Evolutionary conservation across 2,797 vertebrate genomes (phyloP).

Genomic region (Zalophus californianus): DNA sequence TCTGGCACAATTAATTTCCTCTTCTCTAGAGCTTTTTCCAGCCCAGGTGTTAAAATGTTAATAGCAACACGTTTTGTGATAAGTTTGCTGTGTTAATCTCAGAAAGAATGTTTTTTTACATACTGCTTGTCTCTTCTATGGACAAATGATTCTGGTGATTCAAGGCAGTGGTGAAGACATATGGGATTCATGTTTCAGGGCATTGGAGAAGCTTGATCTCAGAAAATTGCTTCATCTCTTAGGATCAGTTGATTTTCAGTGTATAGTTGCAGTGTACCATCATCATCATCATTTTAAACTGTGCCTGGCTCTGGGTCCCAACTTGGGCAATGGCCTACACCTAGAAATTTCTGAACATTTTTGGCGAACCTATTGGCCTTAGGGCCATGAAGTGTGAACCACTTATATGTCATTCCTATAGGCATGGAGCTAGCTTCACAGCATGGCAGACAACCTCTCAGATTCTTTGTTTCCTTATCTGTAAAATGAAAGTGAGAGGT

Average conservation of each 20-base stretch:
- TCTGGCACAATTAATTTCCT: conserved; percentile 26
- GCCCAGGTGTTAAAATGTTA: conserved; percentile 49
- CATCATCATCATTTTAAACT: background rate
- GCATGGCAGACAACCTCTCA: accelerated
- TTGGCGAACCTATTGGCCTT: accelerated
- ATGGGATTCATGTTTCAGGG: background rate
- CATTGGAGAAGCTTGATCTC: background rate
- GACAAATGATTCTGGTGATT: background rate
- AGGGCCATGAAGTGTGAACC: accelerated
- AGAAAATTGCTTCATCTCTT: background rate
- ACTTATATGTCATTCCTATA: background rate
- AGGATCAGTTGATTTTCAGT: background rate
- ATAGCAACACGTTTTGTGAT: background rate
- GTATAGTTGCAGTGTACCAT: background rate
- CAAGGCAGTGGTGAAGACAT: background rate
- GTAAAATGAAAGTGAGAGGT: background rate
- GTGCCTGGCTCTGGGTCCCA: background rate
- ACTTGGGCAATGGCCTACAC: background rate
- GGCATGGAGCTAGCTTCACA: accelerated
- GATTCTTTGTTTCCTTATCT: background rate
- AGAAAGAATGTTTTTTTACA: conserved; percentile 1
- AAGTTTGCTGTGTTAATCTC: conserved; percentile 41
- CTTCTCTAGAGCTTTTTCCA: background rate
- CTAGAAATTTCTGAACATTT: background rate
- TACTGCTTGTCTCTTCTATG: background rate